A percentile compares a stretch with the other conserved stretches of the same genome.
Conservation (phyloP, 2,888 invertebrate species). For the Chymomyza amoena region DNA sequence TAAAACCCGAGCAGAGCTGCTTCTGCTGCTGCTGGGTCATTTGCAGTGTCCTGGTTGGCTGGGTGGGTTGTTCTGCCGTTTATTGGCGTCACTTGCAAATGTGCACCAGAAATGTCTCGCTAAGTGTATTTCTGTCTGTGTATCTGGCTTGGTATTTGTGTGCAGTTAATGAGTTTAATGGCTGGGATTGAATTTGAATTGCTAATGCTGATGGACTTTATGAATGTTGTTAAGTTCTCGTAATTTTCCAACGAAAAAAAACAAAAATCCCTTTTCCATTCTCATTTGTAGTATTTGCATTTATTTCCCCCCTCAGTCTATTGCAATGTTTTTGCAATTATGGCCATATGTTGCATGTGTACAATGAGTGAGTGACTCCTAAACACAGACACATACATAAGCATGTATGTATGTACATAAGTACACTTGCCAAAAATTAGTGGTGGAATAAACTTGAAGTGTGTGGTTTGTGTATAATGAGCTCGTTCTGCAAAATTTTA, state of each 20-base stretch:
- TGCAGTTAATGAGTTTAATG: slow-evolving; percentile 74
- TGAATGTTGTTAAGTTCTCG: slow-evolving; percentile 35
- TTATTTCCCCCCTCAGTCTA: background rate
- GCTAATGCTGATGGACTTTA: slow-evolving; percentile 55
- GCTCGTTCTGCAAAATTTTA: too few species aligned
- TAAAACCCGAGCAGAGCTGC: slow-evolving; percentile 25
- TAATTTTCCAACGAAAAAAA: background rate
- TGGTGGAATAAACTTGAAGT: background rate
- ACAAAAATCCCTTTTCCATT: background rate
- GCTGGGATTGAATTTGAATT: slow-evolving; percentile 69
- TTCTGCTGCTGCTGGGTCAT: background rate
- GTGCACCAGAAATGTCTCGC: slow-evolving; percentile 7
- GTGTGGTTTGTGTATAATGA: too few species aligned
- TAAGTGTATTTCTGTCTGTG: slow-evolving; percentile 38
- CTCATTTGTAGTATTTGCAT: background rate
- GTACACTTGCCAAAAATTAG: background rate
- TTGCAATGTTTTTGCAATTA: background rate
- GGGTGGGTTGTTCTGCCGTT: slow-evolving; percentile 12
- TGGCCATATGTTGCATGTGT: background rate
- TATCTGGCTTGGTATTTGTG: slow-evolving; percentile 48
- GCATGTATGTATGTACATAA: background rate
- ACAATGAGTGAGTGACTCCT: background rate
- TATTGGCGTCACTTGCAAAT: slow-evolving; percentile 19
- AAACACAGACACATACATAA: background rate
- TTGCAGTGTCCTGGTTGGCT: background rate